phyloP scores from a whole-genome alignment of 2,888 invertebrate genomes.

The Harpalus rubripes region DNA sequence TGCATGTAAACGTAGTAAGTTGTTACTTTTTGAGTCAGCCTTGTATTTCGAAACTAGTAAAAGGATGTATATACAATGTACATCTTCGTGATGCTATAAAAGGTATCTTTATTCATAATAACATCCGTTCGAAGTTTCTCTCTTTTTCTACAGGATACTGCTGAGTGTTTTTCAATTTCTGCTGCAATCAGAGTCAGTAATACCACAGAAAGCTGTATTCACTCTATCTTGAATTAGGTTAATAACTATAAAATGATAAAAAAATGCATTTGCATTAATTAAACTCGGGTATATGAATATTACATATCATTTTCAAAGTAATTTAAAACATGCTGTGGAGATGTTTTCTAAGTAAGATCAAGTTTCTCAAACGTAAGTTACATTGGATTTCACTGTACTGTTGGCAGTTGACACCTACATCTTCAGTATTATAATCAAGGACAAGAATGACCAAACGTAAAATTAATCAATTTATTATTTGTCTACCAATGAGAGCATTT shows the following conservation, averaged over 20 bases:
- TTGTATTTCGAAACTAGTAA: too few species aligned
- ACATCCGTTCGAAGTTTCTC: conserved; percentile 36
- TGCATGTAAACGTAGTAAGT: too few species aligned
- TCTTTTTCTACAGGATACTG: conserved; percentile 22
- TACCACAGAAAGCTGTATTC: conserved; percentile 8
- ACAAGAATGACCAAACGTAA: neutral
- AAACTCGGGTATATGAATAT: neutral
- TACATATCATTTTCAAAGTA: neutral
- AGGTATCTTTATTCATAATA: conserved; percentile 30
- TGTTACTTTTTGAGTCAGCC: too few species aligned
- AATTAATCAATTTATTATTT: neutral
- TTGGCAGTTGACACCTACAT: neutral
- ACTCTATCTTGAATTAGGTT: neutral
- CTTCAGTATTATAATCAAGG: neutral
- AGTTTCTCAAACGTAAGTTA: conserved; percentile 11
- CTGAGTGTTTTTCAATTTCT: conserved; percentile 9
- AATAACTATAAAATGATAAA: neutral
- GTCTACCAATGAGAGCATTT: neutral
- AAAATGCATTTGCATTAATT: neutral
- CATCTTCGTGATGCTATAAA: conserved; percentile 30
- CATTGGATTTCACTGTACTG: neutral
- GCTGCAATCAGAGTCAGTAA: neutral
- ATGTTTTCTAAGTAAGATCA: conserved; percentile 14
- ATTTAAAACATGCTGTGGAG: neutral
- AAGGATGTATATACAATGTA: neutral